These are phyloP conservation scores for Blastomussa wellsi DNA, from an alignment of 92 coral and sea anemone genomes.

Conservation along the genomic window DNA sequence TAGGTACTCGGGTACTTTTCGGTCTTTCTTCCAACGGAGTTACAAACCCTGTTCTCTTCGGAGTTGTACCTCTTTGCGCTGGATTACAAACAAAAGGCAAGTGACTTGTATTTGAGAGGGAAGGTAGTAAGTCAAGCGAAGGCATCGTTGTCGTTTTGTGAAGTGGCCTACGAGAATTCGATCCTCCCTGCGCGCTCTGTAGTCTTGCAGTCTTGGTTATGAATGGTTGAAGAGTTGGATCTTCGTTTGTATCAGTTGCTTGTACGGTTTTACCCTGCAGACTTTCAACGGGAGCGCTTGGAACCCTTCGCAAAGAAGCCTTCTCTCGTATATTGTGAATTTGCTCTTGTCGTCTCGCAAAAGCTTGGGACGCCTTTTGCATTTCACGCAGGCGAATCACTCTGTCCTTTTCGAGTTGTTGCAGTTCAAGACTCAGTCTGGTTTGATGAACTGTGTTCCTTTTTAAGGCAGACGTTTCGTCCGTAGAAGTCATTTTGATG, in stretches of 20 bases:
- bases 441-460: slow-evolving; percentile 84
- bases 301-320: slow-evolving; percentile 50
- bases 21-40: slow-evolving; percentile 6
- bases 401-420: slow-evolving; percentile 77
- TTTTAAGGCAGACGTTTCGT: slow-evolving; percentile 81
- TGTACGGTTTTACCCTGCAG: neutral
- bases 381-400: slow-evolving; percentile 71
- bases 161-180: neutral
- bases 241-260: neutral
- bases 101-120: neutral
- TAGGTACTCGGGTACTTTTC: slow-evolving; percentile 4
- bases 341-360: slow-evolving; percentile 65
- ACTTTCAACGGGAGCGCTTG: slow-evolving; percentile 55
- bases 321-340: slow-evolving; percentile 56
- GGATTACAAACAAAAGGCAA: neutral
- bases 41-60: neutral
- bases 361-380: slow-evolving; percentile 79
- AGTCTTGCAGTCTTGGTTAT: slow-evolving; percentile 15
- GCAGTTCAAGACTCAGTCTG: slow-evolving; percentile 67
- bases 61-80: neutral
- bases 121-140: slow-evolving; percentile 4
- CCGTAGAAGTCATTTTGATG: slow-evolving; percentile 63
- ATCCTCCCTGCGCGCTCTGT: slow-evolving; percentile 1
- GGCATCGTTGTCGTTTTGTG: slow-evolving; percentile 30
- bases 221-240: slow-evolving; percentile 29